Percentiles rank a stretch among this genome's conserved stretches.
Evolutionary conservation across 2,113 vertebrate genomes (phyloP).

Genomic region (Eulemur macaco): DNA sequence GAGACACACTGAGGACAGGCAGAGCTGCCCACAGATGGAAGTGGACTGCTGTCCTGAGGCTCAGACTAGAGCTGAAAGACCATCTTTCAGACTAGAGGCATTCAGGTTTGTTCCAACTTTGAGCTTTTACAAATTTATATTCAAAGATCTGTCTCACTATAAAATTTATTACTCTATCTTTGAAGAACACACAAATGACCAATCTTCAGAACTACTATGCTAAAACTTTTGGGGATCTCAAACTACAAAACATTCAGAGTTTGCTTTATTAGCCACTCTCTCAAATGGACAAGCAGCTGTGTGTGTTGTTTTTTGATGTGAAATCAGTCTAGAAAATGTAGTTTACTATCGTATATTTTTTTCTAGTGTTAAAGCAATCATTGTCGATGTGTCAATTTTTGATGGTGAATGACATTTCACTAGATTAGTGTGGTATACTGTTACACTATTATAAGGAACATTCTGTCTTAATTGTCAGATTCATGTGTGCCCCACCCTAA

Average conservation of each 20-base stretch:
- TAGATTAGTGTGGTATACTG: not conserved
- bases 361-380: not conserved
- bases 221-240: not conserved
- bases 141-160: not conserved
- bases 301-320: not conserved
- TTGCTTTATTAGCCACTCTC: not conserved
- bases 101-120: not conserved
- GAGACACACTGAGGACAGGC: not conserved
- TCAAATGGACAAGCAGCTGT: not conserved
- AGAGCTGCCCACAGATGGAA: not conserved
- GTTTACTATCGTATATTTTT: not conserved
- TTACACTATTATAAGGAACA: not conserved
- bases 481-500: not conserved
- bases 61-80: not conserved
- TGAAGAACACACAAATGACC: not conserved
- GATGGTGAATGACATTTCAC: not conserved
- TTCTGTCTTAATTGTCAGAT: not conserved
- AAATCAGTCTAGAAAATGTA: not conserved
- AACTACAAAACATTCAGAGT: not conserved
- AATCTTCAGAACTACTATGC: not conserved
- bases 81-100: not conserved
- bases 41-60: not conserved
- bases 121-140: not conserved
- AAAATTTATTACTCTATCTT: not conserved
- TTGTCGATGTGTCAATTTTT: not conserved